Evolutionary conservation across 2,888 invertebrate species (phyloP).

Genomic region (Philhelius pedissequus): DNA sequence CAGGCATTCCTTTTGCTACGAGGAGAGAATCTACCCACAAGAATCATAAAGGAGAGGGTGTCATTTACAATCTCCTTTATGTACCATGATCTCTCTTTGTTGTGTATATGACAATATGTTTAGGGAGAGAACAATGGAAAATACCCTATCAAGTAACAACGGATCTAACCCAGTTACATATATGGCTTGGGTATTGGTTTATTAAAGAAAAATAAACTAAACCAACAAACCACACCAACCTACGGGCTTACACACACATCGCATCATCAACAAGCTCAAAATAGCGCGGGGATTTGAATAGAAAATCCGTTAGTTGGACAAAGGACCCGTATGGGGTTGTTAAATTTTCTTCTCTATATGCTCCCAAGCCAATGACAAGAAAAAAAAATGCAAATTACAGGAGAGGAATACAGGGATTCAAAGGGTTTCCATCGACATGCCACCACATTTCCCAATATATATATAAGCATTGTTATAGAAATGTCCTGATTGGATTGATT

Average conservation of each 20-base stretch:
- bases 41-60: not conserved
- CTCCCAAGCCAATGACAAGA: not conserved
- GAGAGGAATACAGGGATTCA: not conserved
- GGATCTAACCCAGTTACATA: not conserved
- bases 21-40: no score
- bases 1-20: no score
- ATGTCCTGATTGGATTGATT: constrained; percentile 51
- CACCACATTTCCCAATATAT: not conserved
- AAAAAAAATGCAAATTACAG: constrained; percentile 24
- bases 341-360: not conserved
- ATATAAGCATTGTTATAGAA: not conserved
- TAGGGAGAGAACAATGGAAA: constrained; percentile 2
- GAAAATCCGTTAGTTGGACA: constrained; percentile 29
- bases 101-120: not conserved
- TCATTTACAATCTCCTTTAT: constrained; percentile 18
- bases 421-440: not conserved
- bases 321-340: constrained; percentile 12
- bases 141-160: constrained; percentile 7
- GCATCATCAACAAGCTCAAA: not conserved
- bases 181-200: constrained; percentile 6
- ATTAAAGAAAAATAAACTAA: not conserved
- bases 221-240: not conserved
- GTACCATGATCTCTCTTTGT: constrained; percentile 33
- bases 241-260: not conserved
- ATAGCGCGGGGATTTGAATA: not conserved